A percentile compares a stretch with the other conserved stretches of the same genome.
Conservation (phyloP, 1,140 invertebrate genomes). For the Drosophila orosa region DNA sequence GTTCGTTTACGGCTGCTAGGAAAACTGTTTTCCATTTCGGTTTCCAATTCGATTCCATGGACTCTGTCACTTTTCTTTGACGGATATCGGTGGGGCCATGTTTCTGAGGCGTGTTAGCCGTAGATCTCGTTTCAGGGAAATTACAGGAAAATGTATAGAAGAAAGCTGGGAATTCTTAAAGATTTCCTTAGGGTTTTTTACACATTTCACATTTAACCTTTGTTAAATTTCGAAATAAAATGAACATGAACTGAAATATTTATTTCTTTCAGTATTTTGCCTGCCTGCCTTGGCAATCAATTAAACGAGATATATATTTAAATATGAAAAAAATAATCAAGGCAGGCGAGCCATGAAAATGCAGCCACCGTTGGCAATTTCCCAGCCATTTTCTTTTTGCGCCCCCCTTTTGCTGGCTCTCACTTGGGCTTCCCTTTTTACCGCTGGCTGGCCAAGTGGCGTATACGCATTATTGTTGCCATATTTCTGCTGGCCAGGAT, state of each 20-base stretch:
- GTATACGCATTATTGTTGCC: slow-evolving; percentile 49
- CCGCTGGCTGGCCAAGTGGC: slow-evolving; percentile 31
- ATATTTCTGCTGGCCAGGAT: slow-evolving; percentile 31
- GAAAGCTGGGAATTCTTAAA: background rate
- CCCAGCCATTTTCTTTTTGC: slow-evolving; percentile 15
- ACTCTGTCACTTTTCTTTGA: slow-evolving; percentile 30
- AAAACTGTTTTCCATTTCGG: background rate
- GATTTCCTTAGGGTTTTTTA: background rate
- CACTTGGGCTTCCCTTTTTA: background rate
- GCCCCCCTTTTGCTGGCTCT: background rate
- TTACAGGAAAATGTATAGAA: background rate
- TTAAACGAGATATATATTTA: slow-evolving; percentile 44
- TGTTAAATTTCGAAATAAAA: background rate
- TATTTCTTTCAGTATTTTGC: background rate
- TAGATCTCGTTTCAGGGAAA: slow-evolving; percentile 1
- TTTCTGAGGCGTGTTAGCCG: slow-evolving; percentile 26
- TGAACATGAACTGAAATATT: background rate
- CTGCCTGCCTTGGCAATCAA: slow-evolving; percentile 25
- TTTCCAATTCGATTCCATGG: slow-evolving; percentile 12
- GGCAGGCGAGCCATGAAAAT: slow-evolving; percentile 34
- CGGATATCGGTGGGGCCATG: background rate
- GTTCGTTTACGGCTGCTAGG: slow-evolving; percentile 29
- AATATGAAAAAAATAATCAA: slow-evolving; percentile 34
- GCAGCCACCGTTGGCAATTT: slow-evolving; percentile 24
- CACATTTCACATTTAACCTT: background rate